Conservation (phyloP, 2,113 vertebrate genomes). For the Halcyon senegalensis region DNA sequence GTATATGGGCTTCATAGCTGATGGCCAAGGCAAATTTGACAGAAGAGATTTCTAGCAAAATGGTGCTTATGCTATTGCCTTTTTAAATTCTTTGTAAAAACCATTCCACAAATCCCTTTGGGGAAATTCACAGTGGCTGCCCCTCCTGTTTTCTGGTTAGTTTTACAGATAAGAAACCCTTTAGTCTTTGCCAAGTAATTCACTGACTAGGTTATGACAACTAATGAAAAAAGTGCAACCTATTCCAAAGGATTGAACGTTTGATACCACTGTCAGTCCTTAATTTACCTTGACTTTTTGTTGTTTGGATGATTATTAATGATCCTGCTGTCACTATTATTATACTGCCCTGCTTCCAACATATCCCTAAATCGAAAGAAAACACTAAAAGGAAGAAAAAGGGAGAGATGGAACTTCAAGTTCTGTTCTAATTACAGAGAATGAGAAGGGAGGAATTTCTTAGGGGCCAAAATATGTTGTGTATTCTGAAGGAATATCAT, state of each 20-base stretch:
- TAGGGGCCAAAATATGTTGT: background rate
- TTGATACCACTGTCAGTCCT: background rate
- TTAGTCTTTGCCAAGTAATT: background rate
- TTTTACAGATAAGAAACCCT: background rate
- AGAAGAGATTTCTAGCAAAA: background rate
- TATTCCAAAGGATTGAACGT: background rate
- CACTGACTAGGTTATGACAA: background rate
- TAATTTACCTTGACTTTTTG: background rate
- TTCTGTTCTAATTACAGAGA: background rate
- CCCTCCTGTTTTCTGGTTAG: background rate
- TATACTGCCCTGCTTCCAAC: background rate
- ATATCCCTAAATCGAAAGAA: background rate
- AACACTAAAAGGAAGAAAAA: background rate
- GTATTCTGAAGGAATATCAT: background rate
- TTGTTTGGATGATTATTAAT: background rate
- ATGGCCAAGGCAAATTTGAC: background rate
- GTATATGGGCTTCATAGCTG: background rate
- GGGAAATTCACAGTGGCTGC: background rate
- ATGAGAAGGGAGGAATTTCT: background rate
- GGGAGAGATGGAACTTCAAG: background rate
- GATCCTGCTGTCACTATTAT: background rate
- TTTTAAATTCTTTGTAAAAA: background rate
- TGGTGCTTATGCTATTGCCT: background rate
- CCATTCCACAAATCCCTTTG: background rate
- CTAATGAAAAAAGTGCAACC: background rate